Conservation (phyloP, 2,888 invertebrate species). For the Prosopocoilus inquinatus region DNA sequence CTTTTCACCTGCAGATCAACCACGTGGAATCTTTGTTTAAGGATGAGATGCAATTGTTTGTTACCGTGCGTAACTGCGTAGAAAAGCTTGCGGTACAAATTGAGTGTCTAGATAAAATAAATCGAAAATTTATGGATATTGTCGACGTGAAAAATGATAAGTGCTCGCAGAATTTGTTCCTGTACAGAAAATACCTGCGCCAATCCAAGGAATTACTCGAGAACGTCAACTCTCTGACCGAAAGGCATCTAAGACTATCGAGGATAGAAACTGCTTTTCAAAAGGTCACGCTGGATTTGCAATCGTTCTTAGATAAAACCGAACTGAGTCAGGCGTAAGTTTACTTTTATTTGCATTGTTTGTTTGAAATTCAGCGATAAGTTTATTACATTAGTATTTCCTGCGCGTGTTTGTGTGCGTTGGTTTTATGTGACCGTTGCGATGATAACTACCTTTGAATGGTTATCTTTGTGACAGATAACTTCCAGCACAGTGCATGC, state of each 20-base stretch:
- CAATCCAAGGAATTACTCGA: conserved; percentile 24
- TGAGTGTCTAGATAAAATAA: not conserved
- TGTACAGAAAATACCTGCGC: conserved; percentile 20
- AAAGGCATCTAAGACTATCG: conserved; percentile 11
- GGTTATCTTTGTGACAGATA: no score
- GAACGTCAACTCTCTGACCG: conserved; percentile 23
- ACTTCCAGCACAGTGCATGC: not conserved
- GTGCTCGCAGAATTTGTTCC: conserved; percentile 9
- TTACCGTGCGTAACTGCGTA: not conserved
- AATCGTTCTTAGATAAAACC: not conserved
- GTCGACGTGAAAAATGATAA: not conserved
- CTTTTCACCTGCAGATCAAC: not conserved
- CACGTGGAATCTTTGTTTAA: not conserved
- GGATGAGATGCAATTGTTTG: not conserved
- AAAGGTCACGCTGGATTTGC: not conserved
- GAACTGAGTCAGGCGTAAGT: conserved; percentile 9
- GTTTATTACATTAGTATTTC: not conserved
- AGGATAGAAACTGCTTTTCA: no score
- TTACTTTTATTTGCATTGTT: not conserved
- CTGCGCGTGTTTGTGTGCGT: not conserved
- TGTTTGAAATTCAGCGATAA: no score
- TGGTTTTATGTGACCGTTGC: not conserved
- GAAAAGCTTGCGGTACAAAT: not conserved
- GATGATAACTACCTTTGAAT: no score
- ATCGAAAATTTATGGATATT: not conserved